phyloP scores from a whole-genome alignment of 2,113 vertebrate genomes.

The Terrapene triunguis region DNA sequence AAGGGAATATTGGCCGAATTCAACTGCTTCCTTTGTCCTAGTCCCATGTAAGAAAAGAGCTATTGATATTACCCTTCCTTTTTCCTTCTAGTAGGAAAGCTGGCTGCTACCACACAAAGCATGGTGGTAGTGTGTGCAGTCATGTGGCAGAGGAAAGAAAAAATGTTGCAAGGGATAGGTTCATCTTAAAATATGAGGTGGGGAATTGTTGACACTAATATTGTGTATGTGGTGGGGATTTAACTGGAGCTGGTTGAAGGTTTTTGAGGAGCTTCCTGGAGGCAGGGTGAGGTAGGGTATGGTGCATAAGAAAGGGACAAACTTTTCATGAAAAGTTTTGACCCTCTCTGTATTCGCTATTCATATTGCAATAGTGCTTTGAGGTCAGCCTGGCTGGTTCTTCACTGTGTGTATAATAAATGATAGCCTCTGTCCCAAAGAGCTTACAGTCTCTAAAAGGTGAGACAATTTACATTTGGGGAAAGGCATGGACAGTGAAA shows the following conservation, averaged over 20 bases:
- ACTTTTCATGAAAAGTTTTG: not conserved
- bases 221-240: not conserved
- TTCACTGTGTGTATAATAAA: not conserved
- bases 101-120: not conserved
- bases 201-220: not conserved
- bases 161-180: not conserved
- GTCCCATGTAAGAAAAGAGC: not conserved
- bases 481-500: not conserved
- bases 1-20: accelerated
- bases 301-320: not conserved
- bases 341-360: not conserved
- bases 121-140: not conserved
- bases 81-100: not conserved
- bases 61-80: not conserved
- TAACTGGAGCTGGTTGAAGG: not conserved
- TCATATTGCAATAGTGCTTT: not conserved
- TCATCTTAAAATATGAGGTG: not conserved
- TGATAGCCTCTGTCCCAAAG: not conserved
- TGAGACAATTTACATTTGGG: not conserved
- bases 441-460: not conserved
- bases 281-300: not conserved
- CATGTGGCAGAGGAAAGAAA: not conserved
- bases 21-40: not conserved
- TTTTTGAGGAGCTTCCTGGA: not conserved
- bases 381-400: not conserved